Base-by-base conservation (phyloP, 2,113 vertebrate species). In the Onychorhynchus coronatus region DNA sequence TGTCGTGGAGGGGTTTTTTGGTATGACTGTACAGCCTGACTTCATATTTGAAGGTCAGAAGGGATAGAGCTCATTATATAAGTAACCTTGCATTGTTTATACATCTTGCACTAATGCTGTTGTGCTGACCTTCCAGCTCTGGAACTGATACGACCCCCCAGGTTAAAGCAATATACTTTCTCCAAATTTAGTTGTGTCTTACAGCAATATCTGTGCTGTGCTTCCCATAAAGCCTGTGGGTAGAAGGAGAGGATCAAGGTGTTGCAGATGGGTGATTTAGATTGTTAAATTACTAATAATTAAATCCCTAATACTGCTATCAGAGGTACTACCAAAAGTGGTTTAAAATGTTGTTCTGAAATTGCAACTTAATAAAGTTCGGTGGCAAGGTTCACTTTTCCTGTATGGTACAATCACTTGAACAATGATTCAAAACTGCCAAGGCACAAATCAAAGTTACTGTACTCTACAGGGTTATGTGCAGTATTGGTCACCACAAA, bases 71-170 rank as follows among this genome's bases (percentile, higher is more conserved):
- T 91, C 35, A 20, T 85, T 75, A 56, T 56, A 7, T 41, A 93
- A 91, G 33, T 50, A 89, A 62, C 15, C 28, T n/a, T 42, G 14
- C 11, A 9, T 83, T 90, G 78, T 77, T 79, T 90, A 61, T 76
- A 66, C 12, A 30, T 80, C 42, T 88, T 76, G 18, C 14, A 39
- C 62, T 76, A 49, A 31, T 66, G 75, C 37, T 85, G 58, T 67
- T 90, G 16, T 74, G 71, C 50, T 84, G 88, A 88, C 53, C 67
- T 92, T 94, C 94, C 41, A 76, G 91, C 68, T 83, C 79, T 77
- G 46, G 41, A 85, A 21, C 41, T 33, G 66, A 52, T 83, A 44
- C 4, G 25, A 17, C 55, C 67, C 19, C 15, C 19, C 62, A n/a
- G n/a, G 39, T 52, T 82, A 61, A 83, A 50, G 50, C n/a, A 93